A percentile compares a stretch with the other conserved stretches of the same genome.
Evolutionary conservation across 2,888 invertebrate genomes (phyloP).

Genomic region (Drosophila crucigera): DNA sequence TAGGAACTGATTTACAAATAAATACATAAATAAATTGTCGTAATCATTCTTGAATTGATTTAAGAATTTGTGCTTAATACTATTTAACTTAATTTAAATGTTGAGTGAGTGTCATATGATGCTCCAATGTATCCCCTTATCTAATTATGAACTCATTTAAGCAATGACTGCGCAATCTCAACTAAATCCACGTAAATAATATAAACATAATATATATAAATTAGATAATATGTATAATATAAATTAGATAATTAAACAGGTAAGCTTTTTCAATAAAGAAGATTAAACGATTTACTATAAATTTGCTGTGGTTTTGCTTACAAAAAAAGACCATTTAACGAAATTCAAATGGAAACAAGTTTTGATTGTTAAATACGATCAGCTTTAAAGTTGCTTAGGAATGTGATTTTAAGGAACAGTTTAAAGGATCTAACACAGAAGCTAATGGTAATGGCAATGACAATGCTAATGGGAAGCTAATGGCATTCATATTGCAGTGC

Average conservation of each 20-base stretch:
- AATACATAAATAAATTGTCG: background rate
- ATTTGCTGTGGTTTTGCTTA: background rate
- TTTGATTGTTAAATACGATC: background rate
- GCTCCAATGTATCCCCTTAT: background rate
- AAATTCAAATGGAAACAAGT: background rate
- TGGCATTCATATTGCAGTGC: background rate
- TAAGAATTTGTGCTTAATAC: background rate
- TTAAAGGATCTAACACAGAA: background rate
- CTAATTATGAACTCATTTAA: background rate
- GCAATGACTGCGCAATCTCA: background rate
- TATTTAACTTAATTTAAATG: background rate
- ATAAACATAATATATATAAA: no score
- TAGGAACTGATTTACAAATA: background rate
- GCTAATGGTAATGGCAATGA: background rate
- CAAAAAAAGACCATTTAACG: no score
- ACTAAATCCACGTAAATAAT: background rate
- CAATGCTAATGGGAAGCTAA: background rate
- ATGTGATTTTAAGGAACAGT: background rate
- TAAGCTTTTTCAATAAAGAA: background rate
- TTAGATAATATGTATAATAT: background rate
- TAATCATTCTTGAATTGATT: background rate
- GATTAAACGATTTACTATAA: background rate
- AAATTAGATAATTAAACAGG: background rate
- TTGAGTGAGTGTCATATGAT: background rate
- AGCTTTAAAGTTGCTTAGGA: background rate